Evolutionary conservation across 2,113 vertebrate species (phyloP), one percentile per base, ranked within the genome.

Genomic region (Columba livia): DNA sequence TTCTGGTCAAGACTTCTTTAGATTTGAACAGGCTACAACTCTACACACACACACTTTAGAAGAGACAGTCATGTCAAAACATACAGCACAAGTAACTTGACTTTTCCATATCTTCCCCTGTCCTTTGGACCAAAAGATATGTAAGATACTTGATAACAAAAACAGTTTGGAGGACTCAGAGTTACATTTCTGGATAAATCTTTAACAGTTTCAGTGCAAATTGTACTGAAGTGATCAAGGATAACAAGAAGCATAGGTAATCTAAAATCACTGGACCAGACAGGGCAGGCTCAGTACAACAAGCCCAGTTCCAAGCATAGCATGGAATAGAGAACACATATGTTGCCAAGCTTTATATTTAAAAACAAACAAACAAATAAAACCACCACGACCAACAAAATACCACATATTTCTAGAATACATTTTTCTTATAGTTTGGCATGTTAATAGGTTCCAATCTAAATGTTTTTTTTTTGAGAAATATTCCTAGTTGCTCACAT

Each of bases 341-440:
- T 24, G 14, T 38, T 51, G 6, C 6, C 38, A 86, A 69, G 23
- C 6, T 77, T 16, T 31, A 51, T 16, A 6, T 64, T 69, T 4
- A 6, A 42, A 56, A 58, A 24, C 44, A 47, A 47, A 47, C 44
- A 47, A 47, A 47, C 8, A 47, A 47, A 18, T 18, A 47, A 47
- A 47, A 47, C 44, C 44, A 47, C 44, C 44, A 47, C 4, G 9
- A 47, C 44, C 44, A 47, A 47, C 44, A 19, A 47, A 47, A 47
- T 19, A 47, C 7, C 44, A 0, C 0, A 1, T 38, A 34, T 34
- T 93, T 78, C 24, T 74, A 18, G 86, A 83, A 83, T 42, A 51
- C 0, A 1, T 38, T 1, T 58, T 48, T 53, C 4, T 79, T 11
- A 47, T 34, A 34, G 5, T 5, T 67, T 79, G 18, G 5, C 11